A percentile compares a stretch with the other conserved stretches of the same genome.
Evolutionary conservation across 2,888 invertebrate genomes (phyloP).

Genomic region (Drosophila formosana): DNA sequence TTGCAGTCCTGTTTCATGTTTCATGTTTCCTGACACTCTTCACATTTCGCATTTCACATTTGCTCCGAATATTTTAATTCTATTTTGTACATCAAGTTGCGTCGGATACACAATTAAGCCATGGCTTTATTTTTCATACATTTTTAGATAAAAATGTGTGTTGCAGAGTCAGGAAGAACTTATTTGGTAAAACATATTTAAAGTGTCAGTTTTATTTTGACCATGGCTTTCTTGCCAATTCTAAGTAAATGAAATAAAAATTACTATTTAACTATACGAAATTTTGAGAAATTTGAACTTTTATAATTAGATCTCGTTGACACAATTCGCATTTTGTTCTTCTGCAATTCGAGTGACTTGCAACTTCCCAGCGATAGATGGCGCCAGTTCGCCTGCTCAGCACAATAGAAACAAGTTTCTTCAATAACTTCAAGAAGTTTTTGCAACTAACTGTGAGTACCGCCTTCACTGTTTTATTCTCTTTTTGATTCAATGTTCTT

Average conservation of each 20-base stretch:
- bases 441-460: neutral
- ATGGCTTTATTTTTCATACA: neutral
- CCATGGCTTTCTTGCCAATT: no score
- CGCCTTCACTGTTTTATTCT: neutral
- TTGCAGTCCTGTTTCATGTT: neutral
- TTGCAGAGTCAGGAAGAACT: neutral
- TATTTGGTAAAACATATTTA: neutral
- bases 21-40: neutral
- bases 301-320: neutral
- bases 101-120: neutral
- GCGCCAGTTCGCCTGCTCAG: neutral
- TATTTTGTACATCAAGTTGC: neutral
- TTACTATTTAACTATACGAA: neutral
- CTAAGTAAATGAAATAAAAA: neutral
- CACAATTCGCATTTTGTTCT: neutral
- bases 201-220: no score
- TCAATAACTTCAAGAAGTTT: neutral
- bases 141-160: neutral
- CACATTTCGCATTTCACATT: neutral
- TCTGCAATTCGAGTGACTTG: no score
- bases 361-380: neutral
- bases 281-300: neutral
- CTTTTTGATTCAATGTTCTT: neutral
- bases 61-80: no score
- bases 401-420: neutral